Base-by-base conservation (phyloP, 2,888 invertebrate genomes). In the Mythimna lalbum region DNA sequence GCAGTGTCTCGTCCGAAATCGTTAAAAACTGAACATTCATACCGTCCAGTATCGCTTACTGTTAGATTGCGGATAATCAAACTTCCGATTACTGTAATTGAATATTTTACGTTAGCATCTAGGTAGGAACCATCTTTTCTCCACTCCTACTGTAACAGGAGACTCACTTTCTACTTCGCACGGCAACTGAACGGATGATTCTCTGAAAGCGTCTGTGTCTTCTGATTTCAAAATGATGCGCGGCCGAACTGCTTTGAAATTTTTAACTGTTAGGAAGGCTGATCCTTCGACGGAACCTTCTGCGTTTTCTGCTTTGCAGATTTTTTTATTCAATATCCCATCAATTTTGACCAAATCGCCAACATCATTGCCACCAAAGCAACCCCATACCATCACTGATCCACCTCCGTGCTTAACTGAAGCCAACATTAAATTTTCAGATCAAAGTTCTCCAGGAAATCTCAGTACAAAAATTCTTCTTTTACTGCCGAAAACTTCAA, bases 21-120 rank as follows among this genome's bases (percentile, higher is more conserved):
- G 91, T 99, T 99, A 80, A 97, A 97, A 0, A 98, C 98, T 4
- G 97, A 97, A 90, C 99, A 98, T 91, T 98, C 98, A 90, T 99
- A 99, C 23, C 98, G 96, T 21, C 99, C 99, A 69, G 97, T 96
- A 90, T 99, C 99, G 73, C 96, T 93, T 2, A 96, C 86, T 1
- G 97, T 97, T 1, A 98, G 94, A 90, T 98, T 98, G 84, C 97
- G 97, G 56, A 98, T 97, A 85, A 98, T 97, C 76, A 98, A 94
- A 91, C 98, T 98, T 63, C 98, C 98, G 61, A 97, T 96, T 33
- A 97, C 90, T 6, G 98, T 97, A 31, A 97, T 93, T 77, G 96
- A 96, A 78, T 96, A 94, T 82, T 96, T 93, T 0, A 90, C 82
- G 36, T 96, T 93, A 17, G 27, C 49, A 23, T 71, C 74, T 47